These are phyloP conservation scores for Agonopterix subpropinquella DNA, from an alignment of 2,888 invertebrate species.

Conservation along the genomic window DNA sequence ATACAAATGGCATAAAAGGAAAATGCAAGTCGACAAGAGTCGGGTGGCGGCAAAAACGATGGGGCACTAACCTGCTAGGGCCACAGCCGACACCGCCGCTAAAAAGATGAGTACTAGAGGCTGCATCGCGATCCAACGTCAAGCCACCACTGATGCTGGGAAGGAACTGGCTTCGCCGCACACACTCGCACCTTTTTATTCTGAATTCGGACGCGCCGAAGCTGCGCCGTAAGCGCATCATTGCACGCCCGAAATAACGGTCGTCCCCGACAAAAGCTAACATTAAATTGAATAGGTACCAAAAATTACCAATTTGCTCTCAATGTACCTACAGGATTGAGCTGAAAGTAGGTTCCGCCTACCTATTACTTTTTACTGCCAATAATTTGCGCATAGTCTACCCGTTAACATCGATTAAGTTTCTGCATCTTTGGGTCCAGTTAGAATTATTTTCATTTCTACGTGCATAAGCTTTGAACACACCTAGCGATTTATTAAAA, in stretches of 20 bases:
- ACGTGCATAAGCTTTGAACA: no score
- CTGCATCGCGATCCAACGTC: slow-evolving; percentile 48
- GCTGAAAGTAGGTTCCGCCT: no score
- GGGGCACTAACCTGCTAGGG: slow-evolving; percentile 70
- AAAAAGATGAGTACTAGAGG: slow-evolving; percentile 47
- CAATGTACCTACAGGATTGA: background rate
- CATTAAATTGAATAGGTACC: slow-evolving; percentile 29
- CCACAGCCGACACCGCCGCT: slow-evolving; percentile 49
- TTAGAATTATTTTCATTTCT: no score
- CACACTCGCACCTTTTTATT: slow-evolving; percentile 49
- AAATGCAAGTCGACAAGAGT: slow-evolving; percentile 26
- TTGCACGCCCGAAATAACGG: slow-evolving; percentile 47
- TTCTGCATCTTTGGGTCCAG: no score
- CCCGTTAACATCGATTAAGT: no score
- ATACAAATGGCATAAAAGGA: slow-evolving; percentile 28
- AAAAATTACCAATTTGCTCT: slow-evolving; percentile 22
- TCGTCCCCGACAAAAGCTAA: slow-evolving; percentile 40
- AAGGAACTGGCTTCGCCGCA: slow-evolving; percentile 49
- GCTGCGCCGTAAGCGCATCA: slow-evolving; percentile 37
- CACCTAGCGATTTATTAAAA: no score
- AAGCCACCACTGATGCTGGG: slow-evolving; percentile 31
- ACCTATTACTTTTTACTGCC: no score
- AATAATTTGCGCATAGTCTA: no score
- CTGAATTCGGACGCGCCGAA: slow-evolving; percentile 28
- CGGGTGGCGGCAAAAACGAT: slow-evolving; percentile 44